Conservation (phyloP, 2,888 invertebrate species). For the Dione juno region DNA sequence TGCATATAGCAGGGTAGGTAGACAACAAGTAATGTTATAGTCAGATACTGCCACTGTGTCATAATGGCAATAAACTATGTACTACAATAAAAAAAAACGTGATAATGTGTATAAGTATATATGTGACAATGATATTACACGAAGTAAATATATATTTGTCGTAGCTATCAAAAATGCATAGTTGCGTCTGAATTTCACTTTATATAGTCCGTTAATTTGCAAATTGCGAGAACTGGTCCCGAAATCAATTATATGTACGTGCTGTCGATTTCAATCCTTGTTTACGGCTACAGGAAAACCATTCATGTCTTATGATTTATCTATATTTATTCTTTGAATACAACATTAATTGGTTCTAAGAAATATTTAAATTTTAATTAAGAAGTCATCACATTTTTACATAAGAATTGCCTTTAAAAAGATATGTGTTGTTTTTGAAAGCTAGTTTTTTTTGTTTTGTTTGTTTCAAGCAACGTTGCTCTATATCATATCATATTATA, state of each 20-base stretch:
- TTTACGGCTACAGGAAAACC: background rate
- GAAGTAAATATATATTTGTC: background rate
- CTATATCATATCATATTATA: too few relatives aligned
- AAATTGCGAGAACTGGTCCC: conserved; percentile 42
- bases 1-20: too few relatives aligned
- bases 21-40: too few relatives aligned
- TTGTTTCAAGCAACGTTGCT: too few relatives aligned
- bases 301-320: conserved; percentile 14
- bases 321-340: background rate
- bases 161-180: background rate
- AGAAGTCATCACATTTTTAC: background rate
- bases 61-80: too few relatives aligned
- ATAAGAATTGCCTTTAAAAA: too few relatives aligned
- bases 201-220: conserved; percentile 40
- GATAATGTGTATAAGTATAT: too few relatives aligned
- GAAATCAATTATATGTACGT: conserved; percentile 22
- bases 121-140: too few relatives aligned
- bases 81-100: too few relatives aligned
- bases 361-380: background rate
- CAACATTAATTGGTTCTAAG: background rate
- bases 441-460: too few relatives aligned
- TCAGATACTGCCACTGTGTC: too few relatives aligned
- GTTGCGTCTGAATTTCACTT: background rate
- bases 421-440: too few relatives aligned
- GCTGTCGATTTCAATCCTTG: conserved; percentile 18